These are phyloP conservation scores for Capreolus pygargus DNA, from an alignment of 2,113 vertebrate species.

Conservation along the genomic window DNA sequence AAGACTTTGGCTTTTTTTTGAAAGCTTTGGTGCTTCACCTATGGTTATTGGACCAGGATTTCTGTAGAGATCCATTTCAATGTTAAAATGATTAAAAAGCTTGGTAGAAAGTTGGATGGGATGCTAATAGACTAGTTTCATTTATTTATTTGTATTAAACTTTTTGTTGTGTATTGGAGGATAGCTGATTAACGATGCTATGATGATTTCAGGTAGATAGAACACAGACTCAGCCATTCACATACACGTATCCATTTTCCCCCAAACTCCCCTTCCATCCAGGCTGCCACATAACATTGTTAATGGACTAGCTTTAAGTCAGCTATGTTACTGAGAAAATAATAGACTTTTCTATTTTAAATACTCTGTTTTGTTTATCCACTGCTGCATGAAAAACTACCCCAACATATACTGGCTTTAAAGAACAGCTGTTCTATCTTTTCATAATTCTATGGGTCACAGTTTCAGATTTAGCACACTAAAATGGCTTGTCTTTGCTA, in stretches of 20 bases:
- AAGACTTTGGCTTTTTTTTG: background rate
- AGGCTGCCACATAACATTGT: background rate
- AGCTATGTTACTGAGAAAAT: background rate
- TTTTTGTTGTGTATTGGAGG: background rate
- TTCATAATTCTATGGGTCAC: background rate
- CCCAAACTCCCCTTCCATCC: background rate
- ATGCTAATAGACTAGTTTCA: background rate
- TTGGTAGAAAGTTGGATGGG: background rate
- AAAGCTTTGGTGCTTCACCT: background rate
- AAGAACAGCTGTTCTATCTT: background rate
- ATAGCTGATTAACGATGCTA: too few species aligned
- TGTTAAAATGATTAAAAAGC: background rate
- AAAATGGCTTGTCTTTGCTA: background rate
- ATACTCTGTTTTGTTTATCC: background rate
- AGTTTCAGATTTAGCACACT: background rate
- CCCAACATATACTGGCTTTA: background rate
- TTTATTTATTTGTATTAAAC: background rate
- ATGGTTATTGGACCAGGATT: background rate
- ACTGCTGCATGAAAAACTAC: background rate
- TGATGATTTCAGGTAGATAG: background rate
- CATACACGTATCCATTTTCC: background rate
- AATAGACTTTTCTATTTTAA: background rate
- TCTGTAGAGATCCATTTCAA: background rate
- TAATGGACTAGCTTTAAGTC: background rate
- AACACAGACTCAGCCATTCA: rapidly evolving